phyloP scores from a whole-genome alignment of 1,140 invertebrate species.

The Dreissena rostriformis region DNA sequence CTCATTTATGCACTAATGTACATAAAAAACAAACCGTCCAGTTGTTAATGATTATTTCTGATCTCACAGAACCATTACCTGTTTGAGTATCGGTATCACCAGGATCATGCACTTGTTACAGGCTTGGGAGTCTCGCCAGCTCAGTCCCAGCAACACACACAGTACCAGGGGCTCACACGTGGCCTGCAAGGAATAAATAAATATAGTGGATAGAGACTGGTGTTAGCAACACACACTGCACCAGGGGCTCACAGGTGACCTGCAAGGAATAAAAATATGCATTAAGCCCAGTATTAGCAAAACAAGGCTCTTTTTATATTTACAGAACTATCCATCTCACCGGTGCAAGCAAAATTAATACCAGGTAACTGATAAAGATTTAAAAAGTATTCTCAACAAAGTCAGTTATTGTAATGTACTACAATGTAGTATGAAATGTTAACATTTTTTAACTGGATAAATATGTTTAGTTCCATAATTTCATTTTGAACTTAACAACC shows the following conservation, averaged over 20 bases:
- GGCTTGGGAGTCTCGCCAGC: slow-evolving; percentile 91
- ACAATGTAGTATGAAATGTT: too few species aligned
- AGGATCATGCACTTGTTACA: slow-evolving; percentile 89
- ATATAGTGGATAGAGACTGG: too few species aligned
- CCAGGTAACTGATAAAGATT: too few species aligned
- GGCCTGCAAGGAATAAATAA: slow-evolving; percentile 63
- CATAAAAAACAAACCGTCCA: too few species aligned
- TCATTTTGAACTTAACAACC: background rate
- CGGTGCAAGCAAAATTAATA: too few species aligned
- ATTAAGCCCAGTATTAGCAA: too few species aligned
- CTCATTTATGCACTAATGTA: too few species aligned
- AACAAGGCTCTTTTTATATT: too few species aligned
- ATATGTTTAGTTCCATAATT: background rate
- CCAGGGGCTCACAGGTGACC: slow-evolving; percentile 69
- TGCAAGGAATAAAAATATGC: slow-evolving; percentile 53
- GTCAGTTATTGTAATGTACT: too few species aligned
- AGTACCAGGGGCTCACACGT: slow-evolving; percentile 72
- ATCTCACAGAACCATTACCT: slow-evolving; percentile 58
- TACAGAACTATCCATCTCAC: too few species aligned
- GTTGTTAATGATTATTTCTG: too few species aligned
- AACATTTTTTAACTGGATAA: slow-evolving; percentile 9
- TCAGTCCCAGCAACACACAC: slow-evolving; percentile 85
- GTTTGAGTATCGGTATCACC: slow-evolving; percentile 85
- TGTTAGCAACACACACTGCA: slow-evolving; percentile 82
- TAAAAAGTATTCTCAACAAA: too few species aligned